Evolutionary conservation across 2,888 invertebrate species (phyloP).

Genomic region (Tenthredo amoena): DNA sequence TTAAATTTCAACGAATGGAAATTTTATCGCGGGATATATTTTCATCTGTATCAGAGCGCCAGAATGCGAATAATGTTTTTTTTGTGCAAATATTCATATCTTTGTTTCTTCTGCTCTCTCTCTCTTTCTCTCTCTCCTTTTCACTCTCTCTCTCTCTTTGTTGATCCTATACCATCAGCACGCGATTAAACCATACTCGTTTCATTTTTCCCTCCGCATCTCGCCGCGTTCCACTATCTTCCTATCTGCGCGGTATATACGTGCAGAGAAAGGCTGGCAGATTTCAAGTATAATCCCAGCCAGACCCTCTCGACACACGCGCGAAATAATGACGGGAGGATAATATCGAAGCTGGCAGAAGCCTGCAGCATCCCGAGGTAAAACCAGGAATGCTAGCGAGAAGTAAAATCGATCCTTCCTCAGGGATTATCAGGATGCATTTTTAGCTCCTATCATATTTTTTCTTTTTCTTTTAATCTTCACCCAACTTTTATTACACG

Average conservation of each 20-base stretch:
- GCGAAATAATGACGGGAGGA: constrained; percentile 46
- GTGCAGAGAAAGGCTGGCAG: constrained; percentile 24
- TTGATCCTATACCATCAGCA: not conserved
- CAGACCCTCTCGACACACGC: constrained; percentile 54
- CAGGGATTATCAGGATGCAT: not conserved
- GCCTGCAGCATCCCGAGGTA: not conserved
- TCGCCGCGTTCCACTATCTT: not conserved
- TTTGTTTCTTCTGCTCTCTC: not conserved
- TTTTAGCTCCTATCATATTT: not conserved
- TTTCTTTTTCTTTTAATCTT: not conserved
- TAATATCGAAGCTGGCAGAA: constrained; percentile 42
- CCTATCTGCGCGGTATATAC: not conserved
- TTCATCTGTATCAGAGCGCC: not conserved
- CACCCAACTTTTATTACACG: not conserved
- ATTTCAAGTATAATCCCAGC: constrained; percentile 42
- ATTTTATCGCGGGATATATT: not conserved
- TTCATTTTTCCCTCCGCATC: not conserved
- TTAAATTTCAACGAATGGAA: not conserved
- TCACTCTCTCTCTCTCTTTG: not conserved
- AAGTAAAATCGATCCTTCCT: not conserved
- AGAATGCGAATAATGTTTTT: not conserved
- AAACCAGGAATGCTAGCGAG: not conserved
- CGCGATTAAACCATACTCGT: constrained; percentile 30
- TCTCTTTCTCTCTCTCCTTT: not conserved
- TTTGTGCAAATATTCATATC: not conserved